Evolutionary conservation across 2,113 vertebrate species (phyloP).

Genomic region (Sinocyclocheilus grahami): DNA sequence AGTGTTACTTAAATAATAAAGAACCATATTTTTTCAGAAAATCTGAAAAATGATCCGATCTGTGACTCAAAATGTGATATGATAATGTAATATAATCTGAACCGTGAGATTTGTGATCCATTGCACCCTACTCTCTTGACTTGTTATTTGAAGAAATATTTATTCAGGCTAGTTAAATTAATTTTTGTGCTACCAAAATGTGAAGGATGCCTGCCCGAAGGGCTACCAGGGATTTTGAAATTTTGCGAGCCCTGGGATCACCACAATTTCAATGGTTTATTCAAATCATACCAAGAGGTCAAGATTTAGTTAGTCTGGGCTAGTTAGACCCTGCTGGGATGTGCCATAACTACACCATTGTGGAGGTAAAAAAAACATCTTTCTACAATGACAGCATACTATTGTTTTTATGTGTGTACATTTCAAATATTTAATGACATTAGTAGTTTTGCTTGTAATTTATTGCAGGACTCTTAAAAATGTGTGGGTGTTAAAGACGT

Average conservation of each 20-base stretch:
- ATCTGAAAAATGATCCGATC: no score
- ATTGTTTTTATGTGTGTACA: neutral
- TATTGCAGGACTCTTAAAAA: neutral
- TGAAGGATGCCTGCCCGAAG: no score
- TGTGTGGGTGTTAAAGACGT: neutral
- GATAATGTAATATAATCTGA: no score
- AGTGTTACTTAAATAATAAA: no score
- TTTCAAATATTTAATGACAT: neutral
- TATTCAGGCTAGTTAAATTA: no score
- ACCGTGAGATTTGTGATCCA: no score
- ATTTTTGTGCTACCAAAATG: no score
- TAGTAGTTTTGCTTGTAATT: neutral
- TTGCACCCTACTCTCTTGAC: no score
- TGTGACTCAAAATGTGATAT: no score
- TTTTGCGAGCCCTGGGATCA: neutral
- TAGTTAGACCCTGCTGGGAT: neutral
- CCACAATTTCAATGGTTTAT: neutral
- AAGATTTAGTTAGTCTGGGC: neutral
- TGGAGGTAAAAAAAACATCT: neutral
- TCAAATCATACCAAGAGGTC: neutral
- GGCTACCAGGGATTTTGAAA: no score
- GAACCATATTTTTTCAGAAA: no score
- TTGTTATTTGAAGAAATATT: no score
- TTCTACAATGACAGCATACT: neutral
- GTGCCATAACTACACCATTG: neutral